Percentiles rank a stretch among this genome's conserved stretches.
Evolutionary conservation across 2,888 invertebrate species (phyloP).

Genomic region (Eupithecia insigniata): DNA sequence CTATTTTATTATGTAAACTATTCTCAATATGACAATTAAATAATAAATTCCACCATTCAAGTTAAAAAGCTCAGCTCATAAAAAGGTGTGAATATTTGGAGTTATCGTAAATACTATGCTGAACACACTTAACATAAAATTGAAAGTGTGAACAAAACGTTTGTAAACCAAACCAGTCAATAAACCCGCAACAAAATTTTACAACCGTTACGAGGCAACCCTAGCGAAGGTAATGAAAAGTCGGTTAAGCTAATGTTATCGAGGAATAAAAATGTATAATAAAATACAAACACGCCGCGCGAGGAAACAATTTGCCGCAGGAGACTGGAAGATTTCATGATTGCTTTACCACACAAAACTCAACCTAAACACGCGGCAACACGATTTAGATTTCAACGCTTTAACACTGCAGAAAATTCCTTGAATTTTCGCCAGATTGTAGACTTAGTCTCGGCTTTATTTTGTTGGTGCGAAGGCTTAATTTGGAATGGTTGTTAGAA

Average conservation of each 20-base stretch:
- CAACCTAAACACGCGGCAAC: constrained; percentile 51
- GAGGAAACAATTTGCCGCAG: constrained; percentile 84
- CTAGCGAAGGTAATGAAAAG: constrained; percentile 83
- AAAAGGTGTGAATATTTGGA: constrained; percentile 22
- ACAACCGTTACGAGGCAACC: constrained; percentile 65
- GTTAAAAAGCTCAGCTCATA: neutral
- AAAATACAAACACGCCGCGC: constrained; percentile 84
- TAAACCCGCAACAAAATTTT: constrained; percentile 54
- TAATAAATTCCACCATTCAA: neutral
- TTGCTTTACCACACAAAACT: constrained; percentile 52
- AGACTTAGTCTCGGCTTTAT: constrained; percentile 54
- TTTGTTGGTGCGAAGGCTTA: constrained; percentile 50
- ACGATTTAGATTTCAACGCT: constrained; percentile 60
- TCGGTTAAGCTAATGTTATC: constrained; percentile 85
- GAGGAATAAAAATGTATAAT: constrained; percentile 85
- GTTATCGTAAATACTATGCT: neutral
- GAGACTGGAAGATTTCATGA: constrained; percentile 83
- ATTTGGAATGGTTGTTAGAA: constrained; percentile 53
- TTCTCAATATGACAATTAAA: neutral
- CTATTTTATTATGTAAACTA: neutral
- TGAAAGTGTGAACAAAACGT: constrained; percentile 37
- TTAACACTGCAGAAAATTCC: constrained; percentile 71
- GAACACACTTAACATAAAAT: constrained; percentile 27
- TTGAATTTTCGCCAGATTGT: constrained; percentile 67
- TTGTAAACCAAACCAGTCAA: constrained; percentile 50